These are phyloP conservation scores for Actinopyga echinites DNA, from an alignment of 53 echinoderm and acorn worm species.

Conservation along the genomic window DNA sequence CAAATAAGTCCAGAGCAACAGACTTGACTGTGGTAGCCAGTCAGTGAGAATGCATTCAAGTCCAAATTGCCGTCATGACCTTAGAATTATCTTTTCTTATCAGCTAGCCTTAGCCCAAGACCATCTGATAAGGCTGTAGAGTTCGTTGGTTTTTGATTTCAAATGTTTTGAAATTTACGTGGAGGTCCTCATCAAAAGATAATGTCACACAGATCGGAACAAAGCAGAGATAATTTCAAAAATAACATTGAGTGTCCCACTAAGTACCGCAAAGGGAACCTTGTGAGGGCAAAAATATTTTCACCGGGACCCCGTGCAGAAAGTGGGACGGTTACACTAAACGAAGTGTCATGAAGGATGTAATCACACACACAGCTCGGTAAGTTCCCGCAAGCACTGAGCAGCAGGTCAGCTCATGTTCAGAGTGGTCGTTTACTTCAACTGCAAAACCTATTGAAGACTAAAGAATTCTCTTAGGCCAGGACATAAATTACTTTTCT, in stretches of 20 bases:
- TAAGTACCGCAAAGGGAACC: background rate
- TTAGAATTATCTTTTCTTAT: constrained; percentile 25
- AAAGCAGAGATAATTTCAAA: background rate
- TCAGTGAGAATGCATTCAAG: background rate
- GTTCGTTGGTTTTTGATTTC: constrained; percentile 9
- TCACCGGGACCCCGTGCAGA: constrained; percentile 23
- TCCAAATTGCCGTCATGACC: constrained; percentile 31
- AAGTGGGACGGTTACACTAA: constrained; percentile 27
- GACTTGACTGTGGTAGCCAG: no score
- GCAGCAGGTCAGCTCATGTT: constrained; percentile 23
- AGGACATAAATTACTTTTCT: background rate
- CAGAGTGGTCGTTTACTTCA: background rate
- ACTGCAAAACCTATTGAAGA: background rate
- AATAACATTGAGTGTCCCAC: background rate
- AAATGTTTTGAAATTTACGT: constrained; percentile 21
- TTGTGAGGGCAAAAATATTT: constrained; percentile 16
- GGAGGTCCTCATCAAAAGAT: constrained; percentile 15
- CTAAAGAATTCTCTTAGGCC: constrained; percentile 6
- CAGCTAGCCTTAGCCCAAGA: background rate
- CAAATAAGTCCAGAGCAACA: no score
- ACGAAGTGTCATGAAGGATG: background rate
- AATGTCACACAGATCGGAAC: constrained; percentile 4
- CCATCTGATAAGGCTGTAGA: constrained; percentile 4
- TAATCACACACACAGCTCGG: background rate
- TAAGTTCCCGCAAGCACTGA: constrained; percentile 7